Percentiles rank a stretch among this genome's conserved stretches.
Conservation (phyloP, 2,113 vertebrate species). For the Coreoperca whiteheadi region DNA sequence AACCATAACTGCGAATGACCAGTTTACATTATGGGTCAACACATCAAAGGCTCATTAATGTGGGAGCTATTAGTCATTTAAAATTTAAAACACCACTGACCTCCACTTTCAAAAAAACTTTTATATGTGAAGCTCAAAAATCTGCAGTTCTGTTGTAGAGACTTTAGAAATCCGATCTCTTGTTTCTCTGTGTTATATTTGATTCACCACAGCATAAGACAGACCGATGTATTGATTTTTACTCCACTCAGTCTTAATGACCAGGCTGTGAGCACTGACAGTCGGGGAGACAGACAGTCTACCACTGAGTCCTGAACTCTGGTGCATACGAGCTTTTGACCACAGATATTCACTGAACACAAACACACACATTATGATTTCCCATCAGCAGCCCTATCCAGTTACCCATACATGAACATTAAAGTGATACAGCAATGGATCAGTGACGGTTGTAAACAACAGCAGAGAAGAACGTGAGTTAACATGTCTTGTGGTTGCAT, state of each 20-base stretch:
- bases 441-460: conserved; percentile 1
- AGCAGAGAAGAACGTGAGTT: not conserved
- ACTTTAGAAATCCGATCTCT: conserved; percentile 12
- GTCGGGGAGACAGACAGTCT: conserved; percentile 55
- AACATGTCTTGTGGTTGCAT: conserved; percentile 9
- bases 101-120: too few species aligned
- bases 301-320: conserved; percentile 32
- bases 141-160: not conserved
- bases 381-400: conserved; percentile 49
- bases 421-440: conserved; percentile 25
- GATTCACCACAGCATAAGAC: conserved; percentile 43
- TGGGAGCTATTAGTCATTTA: not conserved
- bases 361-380: conserved; percentile 32
- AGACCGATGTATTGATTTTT: conserved; percentile 58
- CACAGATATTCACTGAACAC: conserved; percentile 26
- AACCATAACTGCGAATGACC: conserved; percentile 32
- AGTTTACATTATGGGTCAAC: conserved; percentile 34
- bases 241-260: conserved; percentile 47
- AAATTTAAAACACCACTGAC: conserved; percentile 2
- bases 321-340: conserved; percentile 18
- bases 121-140: not conserved
- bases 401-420: conserved; percentile 48
- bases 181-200: conserved; percentile 38
- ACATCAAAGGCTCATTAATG: conserved; percentile 25
- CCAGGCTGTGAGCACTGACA: conserved; percentile 32